Base-by-base conservation (phyloP, 2,113 vertebrate species). In the Chascanopsetta lugubris region DNA sequence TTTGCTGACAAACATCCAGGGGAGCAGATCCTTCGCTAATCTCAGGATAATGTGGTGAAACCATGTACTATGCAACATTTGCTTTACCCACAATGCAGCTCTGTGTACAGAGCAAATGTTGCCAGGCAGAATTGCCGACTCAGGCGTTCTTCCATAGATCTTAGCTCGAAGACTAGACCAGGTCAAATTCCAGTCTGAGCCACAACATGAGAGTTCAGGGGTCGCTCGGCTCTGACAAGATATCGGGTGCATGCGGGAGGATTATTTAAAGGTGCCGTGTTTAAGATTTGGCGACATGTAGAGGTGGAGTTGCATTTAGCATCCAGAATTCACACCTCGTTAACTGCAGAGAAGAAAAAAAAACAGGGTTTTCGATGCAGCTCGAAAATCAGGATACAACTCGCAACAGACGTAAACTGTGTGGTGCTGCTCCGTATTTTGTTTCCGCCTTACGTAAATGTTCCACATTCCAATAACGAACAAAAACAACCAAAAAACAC, bases 181-280 rank as follows among this genome's bases (percentile, higher is more conserved):
- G 62, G 63, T 67, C 66, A 80, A 61, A 69, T 50, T 61, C 57
- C 57, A 45, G 32, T 70, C 48, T 34, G 49, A 3, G 17, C 17
- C 49, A 20, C 21, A 4, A 11, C 26, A 29, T 20, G 21, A 48
- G 21, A 7, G 2, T 21, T 53, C n/a, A 38, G 4, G 6, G 27
- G 20, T 47, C 43, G 13, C 43, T 11, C 22, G 8, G 20, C 24
- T 38, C 10, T 11, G 20, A 13, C 2, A 32, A 30, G 4, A 27
- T 13, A 43, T 1, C 32, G 4, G 4, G 8, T 36, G 4, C 13
- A 11, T 8, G 34, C 10, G n/a, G n/a, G n/a, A n/a, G n/a, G n/a
- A n/a, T n/a, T n/a, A n/a, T n/a, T n/a, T n/a, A n/a, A n/a, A n/a
- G n/a, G n/a, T n/a, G n/a, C n/a, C n/a, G n/a, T n/a, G n/a, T n/a